phyloP scores from a whole-genome alignment of 1,140 invertebrate species.

The Drosophila pseudoananassae region DNA sequence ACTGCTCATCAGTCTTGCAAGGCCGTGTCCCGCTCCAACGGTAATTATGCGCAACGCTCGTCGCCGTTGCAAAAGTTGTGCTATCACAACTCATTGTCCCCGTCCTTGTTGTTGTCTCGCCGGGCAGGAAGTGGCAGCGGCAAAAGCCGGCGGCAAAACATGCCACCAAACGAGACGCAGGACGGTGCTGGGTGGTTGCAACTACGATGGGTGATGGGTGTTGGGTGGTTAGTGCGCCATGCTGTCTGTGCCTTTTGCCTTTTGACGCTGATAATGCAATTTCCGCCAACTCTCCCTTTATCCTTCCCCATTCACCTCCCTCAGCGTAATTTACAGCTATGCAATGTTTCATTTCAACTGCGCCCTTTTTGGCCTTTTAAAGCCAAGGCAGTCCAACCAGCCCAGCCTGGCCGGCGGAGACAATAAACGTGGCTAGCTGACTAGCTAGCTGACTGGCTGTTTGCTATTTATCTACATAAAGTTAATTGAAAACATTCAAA shows the following conservation, averaged over 20 bases:
- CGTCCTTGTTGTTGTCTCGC: slow-evolving; percentile 39
- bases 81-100: slow-evolving; percentile 74
- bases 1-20: slow-evolving; percentile 77
- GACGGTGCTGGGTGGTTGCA: background rate
- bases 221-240: background rate
- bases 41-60: slow-evolving; percentile 75
- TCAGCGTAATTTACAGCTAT: slow-evolving; percentile 72
- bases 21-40: slow-evolving; percentile 22
- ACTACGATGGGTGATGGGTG: background rate
- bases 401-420: slow-evolving; percentile 10
- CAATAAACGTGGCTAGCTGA: slow-evolving; percentile 20
- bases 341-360: slow-evolving; percentile 77
- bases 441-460: slow-evolving; percentile 28
- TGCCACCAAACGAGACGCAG: slow-evolving; percentile 35
- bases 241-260: slow-evolving; percentile 44
- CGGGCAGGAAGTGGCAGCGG: slow-evolving; percentile 66
- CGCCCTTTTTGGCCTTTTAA: slow-evolving; percentile 46
- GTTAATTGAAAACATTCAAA: slow-evolving; percentile 81
- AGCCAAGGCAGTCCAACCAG: slow-evolving; percentile 22
- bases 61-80: slow-evolving; percentile 68
- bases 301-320: slow-evolving; percentile 5
- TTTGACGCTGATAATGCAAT: slow-evolving; percentile 83
- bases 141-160: slow-evolving; percentile 67
- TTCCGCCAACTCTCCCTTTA: slow-evolving; percentile 50
- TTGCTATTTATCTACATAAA: slow-evolving; percentile 78